Conservation (phyloP, 2,113 vertebrate genomes). For the Melospiza georgiana region DNA sequence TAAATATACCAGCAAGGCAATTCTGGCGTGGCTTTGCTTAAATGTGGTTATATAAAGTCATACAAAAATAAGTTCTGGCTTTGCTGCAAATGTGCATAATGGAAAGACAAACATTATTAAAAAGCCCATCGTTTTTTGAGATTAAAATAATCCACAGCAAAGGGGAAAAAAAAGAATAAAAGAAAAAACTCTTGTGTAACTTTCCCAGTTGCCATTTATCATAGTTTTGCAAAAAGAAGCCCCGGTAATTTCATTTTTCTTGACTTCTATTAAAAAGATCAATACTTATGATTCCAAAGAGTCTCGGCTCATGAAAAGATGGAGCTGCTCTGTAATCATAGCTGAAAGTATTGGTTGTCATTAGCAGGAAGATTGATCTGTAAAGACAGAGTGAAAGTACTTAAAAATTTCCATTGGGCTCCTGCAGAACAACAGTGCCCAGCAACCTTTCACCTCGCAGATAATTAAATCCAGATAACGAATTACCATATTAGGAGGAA, state of each 20-base stretch:
- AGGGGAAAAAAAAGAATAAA: neutral
- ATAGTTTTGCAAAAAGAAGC: conserved; percentile 82
- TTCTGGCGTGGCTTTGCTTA: conserved; percentile 34
- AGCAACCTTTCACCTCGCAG: conserved; percentile 78
- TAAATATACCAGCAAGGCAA: conserved; percentile 62
- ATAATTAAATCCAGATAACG: conserved; percentile 82
- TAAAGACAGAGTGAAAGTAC: conserved; percentile 74
- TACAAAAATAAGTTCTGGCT: conserved; percentile 76
- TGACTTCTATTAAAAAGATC: conserved; percentile 91
- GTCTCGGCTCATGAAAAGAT: conserved; percentile 85
- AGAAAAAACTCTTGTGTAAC: conserved; percentile 73
- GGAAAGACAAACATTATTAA: conserved; percentile 82
- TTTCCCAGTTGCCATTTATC: conserved; percentile 85
- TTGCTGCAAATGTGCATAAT: conserved; percentile 79
- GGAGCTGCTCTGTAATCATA: conserved; percentile 85
- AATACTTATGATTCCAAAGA: conserved; percentile 88
- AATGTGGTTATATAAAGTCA: conserved; percentile 68
- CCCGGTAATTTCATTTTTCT: conserved; percentile 88
- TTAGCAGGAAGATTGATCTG: conserved; percentile 83
- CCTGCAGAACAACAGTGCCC: conserved; percentile 65
- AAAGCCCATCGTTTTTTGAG: conserved; percentile 79
- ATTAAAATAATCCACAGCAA: conserved; percentile 81
- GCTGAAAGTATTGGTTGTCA: conserved; percentile 89
- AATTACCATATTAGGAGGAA: conserved; percentile 77
- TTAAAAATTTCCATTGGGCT: conserved; percentile 75